Conservation (phyloP, 2,113 vertebrate genomes). For the Trichechus manatus region DNA sequence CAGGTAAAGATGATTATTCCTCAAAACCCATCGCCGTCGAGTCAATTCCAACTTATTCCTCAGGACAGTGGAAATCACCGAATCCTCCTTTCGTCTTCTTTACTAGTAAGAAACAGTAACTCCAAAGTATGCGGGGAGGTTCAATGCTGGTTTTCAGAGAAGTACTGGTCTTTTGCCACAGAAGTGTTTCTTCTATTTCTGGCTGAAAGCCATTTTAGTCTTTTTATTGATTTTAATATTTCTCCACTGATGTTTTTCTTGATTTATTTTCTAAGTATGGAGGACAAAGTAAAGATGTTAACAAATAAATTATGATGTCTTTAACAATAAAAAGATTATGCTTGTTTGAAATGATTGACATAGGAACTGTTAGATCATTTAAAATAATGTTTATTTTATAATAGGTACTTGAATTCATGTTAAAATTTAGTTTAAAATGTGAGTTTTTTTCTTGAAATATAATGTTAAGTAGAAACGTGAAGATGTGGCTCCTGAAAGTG, state of each 20-base stretch:
- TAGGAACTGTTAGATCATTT: background rate
- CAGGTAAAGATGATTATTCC: background rate
- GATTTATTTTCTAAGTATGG: conserved; percentile 42
- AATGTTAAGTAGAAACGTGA: conserved; percentile 41
- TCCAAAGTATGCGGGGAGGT: background rate
- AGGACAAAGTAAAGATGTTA: conserved; percentile 59
- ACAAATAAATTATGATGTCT: conserved; percentile 30
- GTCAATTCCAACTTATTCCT: no score
- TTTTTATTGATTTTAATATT: conserved; percentile 58
- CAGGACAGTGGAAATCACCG: background rate
- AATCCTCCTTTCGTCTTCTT: background rate
- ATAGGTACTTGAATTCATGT: conserved; percentile 45
- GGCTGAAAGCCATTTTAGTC: background rate
- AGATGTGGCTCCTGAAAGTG: background rate
- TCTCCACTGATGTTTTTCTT: conserved; percentile 5
- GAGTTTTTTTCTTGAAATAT: conserved; percentile 49
- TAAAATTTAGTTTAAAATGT: conserved; percentile 56
- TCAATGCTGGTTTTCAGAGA: conserved; percentile 43
- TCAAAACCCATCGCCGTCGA: no score
- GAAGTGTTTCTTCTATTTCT: conserved; percentile 30
- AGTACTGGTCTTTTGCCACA: background rate
- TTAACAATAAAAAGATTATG: background rate
- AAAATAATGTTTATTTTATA: conserved; percentile 47
- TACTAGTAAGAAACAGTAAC: background rate
- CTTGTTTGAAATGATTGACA: conserved; percentile 43